A percentile compares a stretch with the other conserved stretches of the same genome.
Evolutionary conservation across 2,888 invertebrate species (phyloP).

Genomic region (Sarcophaga carnaria): DNA sequence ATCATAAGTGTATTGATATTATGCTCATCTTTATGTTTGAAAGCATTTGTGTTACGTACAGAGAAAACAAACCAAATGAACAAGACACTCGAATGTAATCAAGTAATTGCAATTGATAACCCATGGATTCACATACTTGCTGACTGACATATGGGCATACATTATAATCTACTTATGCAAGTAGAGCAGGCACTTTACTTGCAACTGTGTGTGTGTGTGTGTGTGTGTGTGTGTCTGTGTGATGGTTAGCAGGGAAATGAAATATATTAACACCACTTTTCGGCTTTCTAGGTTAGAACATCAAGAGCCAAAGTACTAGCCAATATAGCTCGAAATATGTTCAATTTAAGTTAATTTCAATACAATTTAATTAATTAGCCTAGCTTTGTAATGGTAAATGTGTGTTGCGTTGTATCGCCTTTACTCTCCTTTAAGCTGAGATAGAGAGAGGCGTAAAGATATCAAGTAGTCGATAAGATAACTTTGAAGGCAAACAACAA

Average conservation of each 20-base stretch:
- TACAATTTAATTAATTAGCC: constrained; percentile 67
- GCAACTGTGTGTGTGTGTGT: too few species aligned
- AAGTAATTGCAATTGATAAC: constrained; percentile 62
- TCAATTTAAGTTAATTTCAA: constrained; percentile 55
- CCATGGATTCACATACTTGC: constrained; percentile 2
- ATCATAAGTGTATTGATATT: not conserved
- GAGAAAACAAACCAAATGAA: constrained; percentile 54
- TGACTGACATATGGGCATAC: not conserved
- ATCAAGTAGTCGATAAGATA: constrained; percentile 41
- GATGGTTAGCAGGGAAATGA: constrained; percentile 1
- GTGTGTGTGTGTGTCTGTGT: too few species aligned
- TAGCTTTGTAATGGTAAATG: constrained; percentile 32
- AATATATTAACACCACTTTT: constrained; percentile 45
- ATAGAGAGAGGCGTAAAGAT: constrained; percentile 16
- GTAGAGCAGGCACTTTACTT: too few species aligned
- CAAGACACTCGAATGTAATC: constrained; percentile 50
- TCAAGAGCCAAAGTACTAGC: constrained; percentile 15
- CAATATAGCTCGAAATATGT: not conserved
- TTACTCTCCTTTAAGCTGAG: constrained; percentile 2
- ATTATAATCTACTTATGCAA: not conserved
- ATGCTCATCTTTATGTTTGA: not conserved
- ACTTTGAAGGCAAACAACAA: not conserved
- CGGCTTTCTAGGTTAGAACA: constrained; percentile 44
- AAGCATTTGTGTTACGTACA: not conserved
- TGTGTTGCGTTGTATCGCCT: not conserved